Conservation (phyloP, 2,797 vertebrate species). For the Pipistrellus nathusii region DNA sequence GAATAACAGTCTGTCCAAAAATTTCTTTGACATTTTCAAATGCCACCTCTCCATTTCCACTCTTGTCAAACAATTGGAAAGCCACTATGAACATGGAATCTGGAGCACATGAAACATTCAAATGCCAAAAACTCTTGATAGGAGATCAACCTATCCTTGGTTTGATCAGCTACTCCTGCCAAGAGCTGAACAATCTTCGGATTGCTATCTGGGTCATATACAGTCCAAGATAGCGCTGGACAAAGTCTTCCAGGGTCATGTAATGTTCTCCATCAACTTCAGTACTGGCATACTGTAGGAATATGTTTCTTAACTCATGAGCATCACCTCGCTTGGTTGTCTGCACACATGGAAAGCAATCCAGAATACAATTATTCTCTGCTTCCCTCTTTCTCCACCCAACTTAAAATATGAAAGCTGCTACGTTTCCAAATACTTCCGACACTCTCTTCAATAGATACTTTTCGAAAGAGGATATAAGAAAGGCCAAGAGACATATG, state of each 20-base stretch:
- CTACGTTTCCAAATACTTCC: slow-evolving; percentile 58
- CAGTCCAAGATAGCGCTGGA: slow-evolving; percentile 96
- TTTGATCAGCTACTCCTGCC: slow-evolving; percentile 98
- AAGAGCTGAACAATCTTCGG: slow-evolving; percentile 98
- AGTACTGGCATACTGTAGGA: slow-evolving; percentile 95
- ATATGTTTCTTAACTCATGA: slow-evolving; percentile 93
- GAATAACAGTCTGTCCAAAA: no score
- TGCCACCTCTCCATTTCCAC: slow-evolving; percentile 95
- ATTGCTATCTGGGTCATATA: slow-evolving; percentile 95
- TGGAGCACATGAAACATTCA: slow-evolving; percentile 96
- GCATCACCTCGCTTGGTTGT: slow-evolving; percentile 94
- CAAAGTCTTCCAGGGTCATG: slow-evolving; percentile 98
- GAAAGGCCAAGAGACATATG: no score
- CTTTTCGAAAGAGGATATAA: no score
- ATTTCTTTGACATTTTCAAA: slow-evolving; percentile 85
- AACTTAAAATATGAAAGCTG: slow-evolving; percentile 25
- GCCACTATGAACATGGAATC: slow-evolving; percentile 98
- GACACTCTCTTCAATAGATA: background rate
- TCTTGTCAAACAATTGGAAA: slow-evolving; percentile 99
- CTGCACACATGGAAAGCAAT: slow-evolving; percentile 87
- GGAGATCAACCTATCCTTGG: slow-evolving; percentile 99
- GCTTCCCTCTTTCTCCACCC: background rate
- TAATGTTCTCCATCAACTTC: slow-evolving; percentile 96
- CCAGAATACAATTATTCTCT: slow-evolving; percentile 61
- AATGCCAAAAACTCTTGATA: slow-evolving; percentile 99